A percentile compares a stretch with the other conserved stretches of the same genome.
phyloP scores from a whole-genome alignment of 30 jellyfish, hydroid and myxozoan species.

The Turritopsis dohrnii region DNA sequence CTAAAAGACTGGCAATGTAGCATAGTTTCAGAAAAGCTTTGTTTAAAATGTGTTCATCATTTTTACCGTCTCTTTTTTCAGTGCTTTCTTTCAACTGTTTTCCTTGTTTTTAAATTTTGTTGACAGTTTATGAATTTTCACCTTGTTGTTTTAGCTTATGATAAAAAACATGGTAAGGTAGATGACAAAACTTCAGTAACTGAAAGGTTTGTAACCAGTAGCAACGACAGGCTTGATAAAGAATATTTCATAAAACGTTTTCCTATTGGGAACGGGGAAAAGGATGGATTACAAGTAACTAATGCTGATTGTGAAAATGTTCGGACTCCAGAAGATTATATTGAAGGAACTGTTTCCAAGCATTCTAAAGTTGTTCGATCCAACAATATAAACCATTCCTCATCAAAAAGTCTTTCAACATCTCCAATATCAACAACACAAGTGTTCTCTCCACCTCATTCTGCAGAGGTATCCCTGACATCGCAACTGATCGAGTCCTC shows the following conservation, averaged over 20 bases:
- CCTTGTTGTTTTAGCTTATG: not conserved
- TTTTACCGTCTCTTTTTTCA: no score
- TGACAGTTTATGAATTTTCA: not conserved
- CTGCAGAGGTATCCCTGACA: not conserved
- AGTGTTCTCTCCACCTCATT: not conserved
- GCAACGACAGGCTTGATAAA: not conserved
- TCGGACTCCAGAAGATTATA: not conserved
- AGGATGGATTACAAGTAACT: not conserved
- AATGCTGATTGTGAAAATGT: not conserved
- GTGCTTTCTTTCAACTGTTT: no score
- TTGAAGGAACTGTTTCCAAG: not conserved
- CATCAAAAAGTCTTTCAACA: not conserved
- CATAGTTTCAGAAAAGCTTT: no score
- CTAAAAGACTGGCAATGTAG: no score
- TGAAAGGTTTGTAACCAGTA: not conserved
- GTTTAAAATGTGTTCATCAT: no score
- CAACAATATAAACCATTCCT: not conserved
- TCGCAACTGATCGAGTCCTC: not conserved
- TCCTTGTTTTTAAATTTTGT: not conserved
- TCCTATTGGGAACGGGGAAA: not conserved
- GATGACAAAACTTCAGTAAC: not conserved
- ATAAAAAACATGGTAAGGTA: not conserved
- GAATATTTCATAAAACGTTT: not conserved
- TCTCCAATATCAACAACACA: conserved; percentile 5
- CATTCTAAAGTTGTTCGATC: not conserved